Evolutionary conservation across 2,113 vertebrate species (phyloP), one percentile per base, ranked within the genome.

Genomic region (Brachyhypopomus gauderio): DNA sequence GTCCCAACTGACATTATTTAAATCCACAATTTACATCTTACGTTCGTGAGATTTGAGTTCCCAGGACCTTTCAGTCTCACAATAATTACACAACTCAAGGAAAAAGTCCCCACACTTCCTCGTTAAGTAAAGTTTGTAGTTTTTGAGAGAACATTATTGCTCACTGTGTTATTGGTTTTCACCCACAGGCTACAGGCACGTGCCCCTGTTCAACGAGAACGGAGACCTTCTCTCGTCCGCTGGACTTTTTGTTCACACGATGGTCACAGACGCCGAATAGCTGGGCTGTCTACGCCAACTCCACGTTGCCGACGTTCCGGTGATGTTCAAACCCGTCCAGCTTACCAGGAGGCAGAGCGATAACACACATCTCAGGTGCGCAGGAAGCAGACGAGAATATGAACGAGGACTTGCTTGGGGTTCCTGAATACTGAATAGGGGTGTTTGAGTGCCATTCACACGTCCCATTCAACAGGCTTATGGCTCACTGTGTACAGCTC

Each of bases 101-200:
- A 45, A 11, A 11, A 6, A 4, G 7, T 41, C 7, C 38, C 12
- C 45, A 14, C 12, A 52, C 45, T 11, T 52, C 45, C 12, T 52
- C 8, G 3, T 52, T 52, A 14, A 52, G 14, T 14, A 52, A 52
- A 3, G 12, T 52, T 48, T 52, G 45, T 14, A 52, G 45, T 3
- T 12, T 52, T 52, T 23, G 19, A 11, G 23, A 63, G 16, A 6
- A 34, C 30, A 2, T 25, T 66, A 20, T 66, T 66, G 19, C 9
- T 55, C n/a, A 25, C 75, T n/a, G 36, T 62, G 59, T 72, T 80
- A 85, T 58, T 85, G 73, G 56, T 79, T 85, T 30, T 19, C 23
- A 55, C 84, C 81, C 72, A 56, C 91, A 99, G 98, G 98, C 75
- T 99, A 98, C 90, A 95, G 96, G 80, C 97, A 99, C 1, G 88